A percentile compares a stretch with the other conserved stretches of the same genome.
Evolutionary conservation across 2,888 invertebrate species (phyloP).

Genomic region (Brachyptera putata): DNA sequence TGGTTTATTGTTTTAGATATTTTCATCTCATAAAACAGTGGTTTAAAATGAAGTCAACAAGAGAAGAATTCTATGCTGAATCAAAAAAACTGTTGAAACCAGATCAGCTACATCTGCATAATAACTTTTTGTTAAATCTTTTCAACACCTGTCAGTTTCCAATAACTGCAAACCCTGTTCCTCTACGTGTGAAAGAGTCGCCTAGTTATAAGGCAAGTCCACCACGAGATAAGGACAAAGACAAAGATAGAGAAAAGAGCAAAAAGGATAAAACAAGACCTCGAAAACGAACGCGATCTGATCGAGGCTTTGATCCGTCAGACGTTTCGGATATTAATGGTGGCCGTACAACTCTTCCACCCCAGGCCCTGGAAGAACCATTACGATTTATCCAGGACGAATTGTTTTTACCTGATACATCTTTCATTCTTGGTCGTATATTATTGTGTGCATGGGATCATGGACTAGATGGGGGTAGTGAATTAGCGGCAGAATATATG

Average conservation of each 20-base stretch:
- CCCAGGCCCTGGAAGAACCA: constrained; percentile 44
- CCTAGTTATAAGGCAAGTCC: neutral
- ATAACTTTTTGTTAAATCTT: constrained; percentile 75
- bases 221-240: neutral
- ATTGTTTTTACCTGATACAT: constrained; percentile 76
- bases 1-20: constrained; percentile 46
- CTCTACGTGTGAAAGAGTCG: neutral
- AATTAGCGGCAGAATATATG: constrained; percentile 76
- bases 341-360: constrained; percentile 42
- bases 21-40: constrained; percentile 69
- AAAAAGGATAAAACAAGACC: constrained; percentile 12
- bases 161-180: neutral
- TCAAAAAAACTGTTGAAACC: constrained; percentile 67
- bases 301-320: constrained; percentile 40
- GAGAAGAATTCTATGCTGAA: constrained; percentile 78
- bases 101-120: constrained; percentile 77
- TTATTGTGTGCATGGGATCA: constrained; percentile 86
- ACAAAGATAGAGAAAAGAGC: constrained; percentile 4
- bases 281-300: constrained; percentile 24
- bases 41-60: constrained; percentile 64
- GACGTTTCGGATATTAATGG: constrained; percentile 42
- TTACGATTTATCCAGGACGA: constrained; percentile 65
- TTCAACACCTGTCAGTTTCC: constrained; percentile 62
- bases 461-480: constrained; percentile 79
- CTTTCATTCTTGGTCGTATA: constrained; percentile 76